phyloP scores from a whole-genome alignment of 1,140 invertebrate species.

The Zaprionus inermis region DNA sequence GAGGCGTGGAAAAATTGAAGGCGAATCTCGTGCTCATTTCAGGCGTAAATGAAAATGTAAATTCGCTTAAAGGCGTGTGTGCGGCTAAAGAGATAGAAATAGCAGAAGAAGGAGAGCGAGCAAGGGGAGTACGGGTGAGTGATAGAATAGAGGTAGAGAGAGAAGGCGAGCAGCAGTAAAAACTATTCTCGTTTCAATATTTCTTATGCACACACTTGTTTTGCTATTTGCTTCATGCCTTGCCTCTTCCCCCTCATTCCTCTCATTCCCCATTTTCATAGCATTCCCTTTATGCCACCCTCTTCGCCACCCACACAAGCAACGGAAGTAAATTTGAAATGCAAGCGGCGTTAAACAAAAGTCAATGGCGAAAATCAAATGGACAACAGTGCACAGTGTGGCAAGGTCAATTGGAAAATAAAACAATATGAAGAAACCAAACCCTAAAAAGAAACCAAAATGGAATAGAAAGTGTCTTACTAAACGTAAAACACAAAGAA shows the following conservation, averaged over 20 bases:
- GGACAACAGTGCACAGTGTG: constrained; percentile 37
- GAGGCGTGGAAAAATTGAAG: constrained; percentile 18
- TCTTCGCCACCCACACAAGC: neutral
- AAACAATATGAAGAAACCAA: neutral
- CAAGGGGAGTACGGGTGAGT: no score
- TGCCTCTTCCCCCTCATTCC: neutral
- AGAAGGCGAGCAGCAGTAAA: constrained; percentile 9
- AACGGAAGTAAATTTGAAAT: constrained; percentile 32
- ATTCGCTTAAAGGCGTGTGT: constrained; percentile 63
- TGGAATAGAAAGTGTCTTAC: neutral
- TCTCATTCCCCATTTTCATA: neutral
- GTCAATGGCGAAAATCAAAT: constrained; percentile 49
- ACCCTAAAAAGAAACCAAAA: neutral
- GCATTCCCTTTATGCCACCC: neutral
- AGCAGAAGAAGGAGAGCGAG: neutral
- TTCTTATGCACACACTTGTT: constrained; percentile 21
- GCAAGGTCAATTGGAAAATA: constrained; percentile 8
- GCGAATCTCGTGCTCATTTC: constrained; percentile 71
- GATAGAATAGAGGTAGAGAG: no score
- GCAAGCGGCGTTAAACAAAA: constrained; percentile 34
- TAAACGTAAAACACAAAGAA: neutral
- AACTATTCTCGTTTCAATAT: constrained; percentile 46
- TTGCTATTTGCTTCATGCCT: constrained; percentile 19
- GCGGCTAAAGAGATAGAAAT: constrained; percentile 32
- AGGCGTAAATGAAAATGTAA: constrained; percentile 78